Evolutionary conservation across 2,113 vertebrate genomes (phyloP).

Genomic region (Psittacula cyanocephala): DNA sequence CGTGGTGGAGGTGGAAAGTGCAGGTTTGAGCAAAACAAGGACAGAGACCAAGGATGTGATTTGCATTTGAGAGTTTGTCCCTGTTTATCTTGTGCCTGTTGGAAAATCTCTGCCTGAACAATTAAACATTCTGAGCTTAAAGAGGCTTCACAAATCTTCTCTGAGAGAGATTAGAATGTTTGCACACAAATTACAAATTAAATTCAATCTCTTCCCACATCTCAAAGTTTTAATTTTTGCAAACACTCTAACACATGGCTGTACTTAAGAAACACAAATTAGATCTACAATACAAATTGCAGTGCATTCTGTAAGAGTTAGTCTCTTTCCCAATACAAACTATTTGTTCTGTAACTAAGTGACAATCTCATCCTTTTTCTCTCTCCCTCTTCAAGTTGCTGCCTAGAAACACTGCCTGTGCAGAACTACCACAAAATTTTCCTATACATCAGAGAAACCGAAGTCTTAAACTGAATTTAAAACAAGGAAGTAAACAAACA

Average conservation of each 20-base stretch:
- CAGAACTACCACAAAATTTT: conserved; percentile 16
- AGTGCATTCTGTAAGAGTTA: conserved; percentile 20
- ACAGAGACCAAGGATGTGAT: background rate
- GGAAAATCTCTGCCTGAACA: background rate
- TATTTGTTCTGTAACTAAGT: conserved; percentile 38
- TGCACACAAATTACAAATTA: background rate
- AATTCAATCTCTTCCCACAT: conserved; percentile 2
- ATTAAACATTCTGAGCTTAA: background rate
- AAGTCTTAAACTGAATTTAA: conserved; percentile 20
- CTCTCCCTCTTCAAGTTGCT: background rate
- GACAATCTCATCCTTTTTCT: background rate
- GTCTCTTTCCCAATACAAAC: background rate
- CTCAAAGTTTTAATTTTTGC: conserved; percentile 40
- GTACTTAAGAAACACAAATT: conserved; percentile 6
- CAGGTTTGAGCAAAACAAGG: background rate
- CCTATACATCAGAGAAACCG: conserved; percentile 33
- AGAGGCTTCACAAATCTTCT: background rate
- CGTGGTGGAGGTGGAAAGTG: background rate
- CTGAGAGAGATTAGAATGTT: background rate
- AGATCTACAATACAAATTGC: background rate
- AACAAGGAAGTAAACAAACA: conserved; percentile 3
- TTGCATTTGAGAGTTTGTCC: background rate
- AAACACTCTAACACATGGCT: conserved; percentile 18
- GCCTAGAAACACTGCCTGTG: conserved; percentile 5
- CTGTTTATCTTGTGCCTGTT: background rate